Percentiles rank a stretch among this genome's conserved stretches.
These are phyloP conservation scores for Pocillopora grandis DNA, from an alignment of 92 coral and sea anemone genomes.

Conservation along the genomic window DNA sequence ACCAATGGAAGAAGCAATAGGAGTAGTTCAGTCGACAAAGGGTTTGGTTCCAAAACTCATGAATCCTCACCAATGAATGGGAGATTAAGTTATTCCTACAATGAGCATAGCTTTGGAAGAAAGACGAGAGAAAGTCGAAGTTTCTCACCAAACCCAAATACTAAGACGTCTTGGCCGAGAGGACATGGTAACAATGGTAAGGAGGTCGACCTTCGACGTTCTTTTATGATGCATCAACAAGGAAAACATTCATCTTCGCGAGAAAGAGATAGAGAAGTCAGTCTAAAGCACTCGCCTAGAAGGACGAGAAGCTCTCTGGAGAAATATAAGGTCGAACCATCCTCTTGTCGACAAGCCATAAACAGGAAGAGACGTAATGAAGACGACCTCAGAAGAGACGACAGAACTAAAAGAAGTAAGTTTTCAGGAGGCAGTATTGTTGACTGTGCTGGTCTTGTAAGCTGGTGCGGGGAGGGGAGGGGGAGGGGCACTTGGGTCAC, in stretches of 20 bases:
- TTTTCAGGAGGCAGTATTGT: not conserved
- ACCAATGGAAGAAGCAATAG: not conserved
- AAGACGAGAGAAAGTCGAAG: not conserved
- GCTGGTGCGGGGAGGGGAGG: no score
- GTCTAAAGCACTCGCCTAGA: not conserved
- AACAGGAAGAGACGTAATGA: constrained; percentile 18
- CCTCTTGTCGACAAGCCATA: not conserved
- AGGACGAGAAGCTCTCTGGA: not conserved
- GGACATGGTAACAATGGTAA: not conserved
- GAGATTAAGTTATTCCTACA: constrained; percentile 11
- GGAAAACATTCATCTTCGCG: constrained; percentile 7
- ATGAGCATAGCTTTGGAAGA: not conserved
- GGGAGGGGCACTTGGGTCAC: no score
- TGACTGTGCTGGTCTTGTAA: no score
- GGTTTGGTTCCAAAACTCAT: not conserved
- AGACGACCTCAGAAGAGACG: not conserved
- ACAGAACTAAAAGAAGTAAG: constrained; percentile 25
- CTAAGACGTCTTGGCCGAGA: not conserved
- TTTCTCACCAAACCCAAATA: not conserved
- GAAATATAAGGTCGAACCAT: not conserved
- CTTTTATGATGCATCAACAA: constrained; percentile 28
- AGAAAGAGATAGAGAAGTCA: constrained; percentile 2
- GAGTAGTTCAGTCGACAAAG: not conserved
- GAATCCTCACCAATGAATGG: constrained; percentile 10
- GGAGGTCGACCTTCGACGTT: constrained; percentile 25